Evolutionary conservation across 2,888 invertebrate species (phyloP).

Genomic region (Hydriomena furcata): DNA sequence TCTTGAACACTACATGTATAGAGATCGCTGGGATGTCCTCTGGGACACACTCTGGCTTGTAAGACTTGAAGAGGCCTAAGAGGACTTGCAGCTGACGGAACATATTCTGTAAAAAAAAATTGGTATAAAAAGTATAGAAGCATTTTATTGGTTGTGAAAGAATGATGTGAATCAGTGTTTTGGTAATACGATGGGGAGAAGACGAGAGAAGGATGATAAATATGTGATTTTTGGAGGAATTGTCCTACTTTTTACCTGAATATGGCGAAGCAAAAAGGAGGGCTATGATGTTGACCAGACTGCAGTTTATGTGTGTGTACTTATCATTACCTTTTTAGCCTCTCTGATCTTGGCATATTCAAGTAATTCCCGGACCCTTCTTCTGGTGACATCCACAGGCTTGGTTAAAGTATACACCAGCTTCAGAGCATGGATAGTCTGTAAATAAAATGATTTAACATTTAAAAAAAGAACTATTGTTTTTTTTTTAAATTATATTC

Average conservation of each 20-base stretch:
- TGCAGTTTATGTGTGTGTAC: too few species aligned
- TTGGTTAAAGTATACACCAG: conserved; percentile 74
- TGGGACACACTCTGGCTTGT: conserved; percentile 76
- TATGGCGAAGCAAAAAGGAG: too few species aligned
- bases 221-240: too few species aligned
- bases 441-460: conserved; percentile 34
- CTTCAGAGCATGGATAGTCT: conserved; percentile 70
- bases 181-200: too few species aligned
- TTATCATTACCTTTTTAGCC: conserved; percentile 69
- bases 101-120: conserved; percentile 56
- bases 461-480: too few species aligned
- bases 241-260: too few species aligned
- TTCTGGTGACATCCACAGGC: conserved; percentile 70
- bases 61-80: conserved; percentile 73
- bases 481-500: too few species aligned
- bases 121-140: not conserved
- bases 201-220: too few species aligned
- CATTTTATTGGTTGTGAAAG: too few species aligned
- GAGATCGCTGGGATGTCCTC: conserved; percentile 72
- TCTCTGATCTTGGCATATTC: conserved; percentile 67
- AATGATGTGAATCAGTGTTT: too few species aligned
- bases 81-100: conserved; percentile 67
- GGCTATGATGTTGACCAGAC: too few species aligned
- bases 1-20: conserved; percentile 68
- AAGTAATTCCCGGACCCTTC: conserved; percentile 63